Base-by-base conservation (phyloP, 2,797 vertebrate genomes). In the Brotula barbata region DNA sequence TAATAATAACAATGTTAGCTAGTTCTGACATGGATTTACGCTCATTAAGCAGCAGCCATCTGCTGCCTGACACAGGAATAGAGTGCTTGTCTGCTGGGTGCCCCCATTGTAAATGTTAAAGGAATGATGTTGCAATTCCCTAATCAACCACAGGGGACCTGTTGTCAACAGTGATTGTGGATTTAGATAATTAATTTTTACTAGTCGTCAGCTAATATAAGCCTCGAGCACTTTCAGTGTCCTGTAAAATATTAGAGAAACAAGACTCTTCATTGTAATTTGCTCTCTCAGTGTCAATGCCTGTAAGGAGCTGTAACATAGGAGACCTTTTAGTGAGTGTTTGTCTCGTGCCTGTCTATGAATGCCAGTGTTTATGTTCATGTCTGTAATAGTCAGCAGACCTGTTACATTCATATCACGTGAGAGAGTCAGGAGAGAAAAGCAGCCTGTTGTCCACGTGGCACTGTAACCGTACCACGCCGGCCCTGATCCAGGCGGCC, bases 401-500 rank as follows among this genome's bases (percentile, higher is more conserved):
- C 15, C n/a, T 37, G 31, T 70, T 58, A 45, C 39, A 67, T 58
- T 45, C 14, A 21, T 73, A 48, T 84, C 52, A 71, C 73, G 75
- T 85, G 73, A 86, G 68, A 58, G 55, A 71, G 70, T 68, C 52
- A 25, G 33, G 34, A 64, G 53, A 60, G 50, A 59, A 42, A 59
- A 58, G 55, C 37, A n/a, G 54, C 61, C 62, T 22, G 39, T 73
- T 58, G 28, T 68, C 66, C 70, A 80, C 41, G 80, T 80, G 78
- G 56, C 67, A 17, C 33, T 72, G 70, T 81, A 78, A 81, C 81
- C 64, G 51, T 72, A 77, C 52, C 68, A 69, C 51, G 48, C 71
- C 76, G 77, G 79, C 82, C 85, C 78, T 76, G 76, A 88, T 77
- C 85, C 66, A 56, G 41, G 48, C 76, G 78, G 68, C 81, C 74